Evolutionary conservation across 2,888 invertebrate species (phyloP).

Genomic region (Nephrotoma guestfalica): DNA sequence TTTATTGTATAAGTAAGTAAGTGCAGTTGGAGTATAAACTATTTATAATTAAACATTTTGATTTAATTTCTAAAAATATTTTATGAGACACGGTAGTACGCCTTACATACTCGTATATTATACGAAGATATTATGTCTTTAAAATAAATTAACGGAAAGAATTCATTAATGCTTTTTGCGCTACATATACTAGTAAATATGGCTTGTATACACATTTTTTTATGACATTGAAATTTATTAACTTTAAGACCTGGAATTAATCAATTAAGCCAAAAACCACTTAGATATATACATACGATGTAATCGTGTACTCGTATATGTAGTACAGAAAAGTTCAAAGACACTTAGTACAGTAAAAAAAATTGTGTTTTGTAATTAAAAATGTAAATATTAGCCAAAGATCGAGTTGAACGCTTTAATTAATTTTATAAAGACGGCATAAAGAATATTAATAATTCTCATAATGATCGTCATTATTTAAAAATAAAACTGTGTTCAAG

Average conservation of each 20-base stretch:
- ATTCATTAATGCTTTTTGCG: not conserved
- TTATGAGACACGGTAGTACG: not conserved
- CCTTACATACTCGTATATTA: not conserved
- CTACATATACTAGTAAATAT: not conserved
- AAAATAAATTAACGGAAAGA: not conserved
- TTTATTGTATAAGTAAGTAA: not conserved
- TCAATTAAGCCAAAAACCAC: not conserved
- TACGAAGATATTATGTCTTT: not conserved
- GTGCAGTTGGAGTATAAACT: not conserved
- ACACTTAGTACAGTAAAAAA: not conserved
- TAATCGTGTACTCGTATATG: not conserved
- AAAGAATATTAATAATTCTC: not conserved
- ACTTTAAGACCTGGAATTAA: not conserved
- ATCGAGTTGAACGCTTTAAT: not conserved
- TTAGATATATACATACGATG: not conserved
- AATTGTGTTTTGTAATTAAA: not conserved
- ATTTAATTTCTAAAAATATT: not conserved
- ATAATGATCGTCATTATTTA: not conserved
- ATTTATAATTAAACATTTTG: not conserved
- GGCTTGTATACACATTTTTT: not conserved
- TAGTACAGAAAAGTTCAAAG: not conserved
- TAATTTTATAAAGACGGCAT: not conserved
- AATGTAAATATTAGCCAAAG: not conserved
- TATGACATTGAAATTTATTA: not conserved
- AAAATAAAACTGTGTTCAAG: not conserved